Evolutionary conservation across 2,888 invertebrate species (phyloP).

Genomic region (Stegophylla sp.): DNA sequence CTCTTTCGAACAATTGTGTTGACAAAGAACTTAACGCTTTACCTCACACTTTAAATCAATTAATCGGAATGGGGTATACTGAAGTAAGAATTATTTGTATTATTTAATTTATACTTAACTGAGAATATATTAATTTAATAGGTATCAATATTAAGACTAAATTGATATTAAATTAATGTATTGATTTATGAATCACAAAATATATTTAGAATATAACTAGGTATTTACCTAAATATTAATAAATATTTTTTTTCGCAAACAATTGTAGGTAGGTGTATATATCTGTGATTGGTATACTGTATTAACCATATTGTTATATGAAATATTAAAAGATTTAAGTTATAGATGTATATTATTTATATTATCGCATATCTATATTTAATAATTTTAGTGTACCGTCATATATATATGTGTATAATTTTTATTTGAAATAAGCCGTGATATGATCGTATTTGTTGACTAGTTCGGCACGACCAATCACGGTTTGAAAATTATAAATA

Average conservation of each 20-base stretch:
- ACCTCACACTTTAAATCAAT: slow-evolving; percentile 73
- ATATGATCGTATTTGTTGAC: slow-evolving; percentile 18
- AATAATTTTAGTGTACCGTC: slow-evolving; percentile 5
- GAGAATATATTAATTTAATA: background rate
- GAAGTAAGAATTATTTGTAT: slow-evolving; percentile 69
- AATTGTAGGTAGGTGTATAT: too few relatives aligned
- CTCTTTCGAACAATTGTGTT: slow-evolving; percentile 68
- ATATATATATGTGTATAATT: background rate
- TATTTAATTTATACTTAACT: background rate
- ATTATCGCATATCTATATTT: slow-evolving; percentile 54
- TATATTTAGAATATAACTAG: too few relatives aligned
- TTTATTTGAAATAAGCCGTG: slow-evolving; percentile 8
- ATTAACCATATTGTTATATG: too few relatives aligned
- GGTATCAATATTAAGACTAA: too few relatives aligned
- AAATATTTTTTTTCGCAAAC: too few relatives aligned
- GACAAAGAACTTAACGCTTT: slow-evolving; percentile 71
- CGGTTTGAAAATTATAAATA: too few relatives aligned
- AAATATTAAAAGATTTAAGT: background rate
- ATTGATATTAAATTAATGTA: background rate
- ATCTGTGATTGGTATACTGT: too few relatives aligned
- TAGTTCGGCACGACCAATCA: slow-evolving; percentile 31
- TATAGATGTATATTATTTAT: slow-evolving; percentile 56
- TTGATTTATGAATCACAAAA: too few relatives aligned
- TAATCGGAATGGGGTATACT: slow-evolving; percentile 76
- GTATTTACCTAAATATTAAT: too few relatives aligned